Evolutionary conservation across 2,797 vertebrate species (phyloP).

Genomic region (Gambelia wislizenii): DNA sequence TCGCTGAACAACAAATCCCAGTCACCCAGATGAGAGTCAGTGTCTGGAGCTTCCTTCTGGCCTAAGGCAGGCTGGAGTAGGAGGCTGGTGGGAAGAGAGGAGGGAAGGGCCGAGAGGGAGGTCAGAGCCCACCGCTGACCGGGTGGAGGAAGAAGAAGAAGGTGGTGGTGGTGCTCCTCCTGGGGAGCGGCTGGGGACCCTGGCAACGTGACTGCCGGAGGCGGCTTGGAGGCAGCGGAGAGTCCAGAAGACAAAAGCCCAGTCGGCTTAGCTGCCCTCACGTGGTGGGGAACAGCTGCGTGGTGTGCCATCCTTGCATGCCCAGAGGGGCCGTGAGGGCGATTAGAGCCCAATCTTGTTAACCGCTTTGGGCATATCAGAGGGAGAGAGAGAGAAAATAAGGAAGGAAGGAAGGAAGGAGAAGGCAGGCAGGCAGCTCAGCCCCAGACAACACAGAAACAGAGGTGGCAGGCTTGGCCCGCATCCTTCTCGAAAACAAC

Average conservation of each 20-base stretch:
- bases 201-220: background rate
- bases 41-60: background rate
- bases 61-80: accelerated
- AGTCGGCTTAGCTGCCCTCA: background rate
- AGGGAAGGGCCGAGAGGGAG: background rate
- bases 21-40: background rate
- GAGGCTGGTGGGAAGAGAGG: background rate
- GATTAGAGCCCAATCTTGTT: constrained; percentile 67
- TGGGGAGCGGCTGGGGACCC: accelerated
- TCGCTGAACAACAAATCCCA: too few species aligned
- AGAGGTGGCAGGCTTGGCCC: too few species aligned
- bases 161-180: too few species aligned
- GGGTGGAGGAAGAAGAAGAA: background rate
- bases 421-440: background rate
- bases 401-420: background rate
- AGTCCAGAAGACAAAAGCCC: background rate
- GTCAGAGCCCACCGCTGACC: background rate
- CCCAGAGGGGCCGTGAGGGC: background rate
- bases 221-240: accelerated
- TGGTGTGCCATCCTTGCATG: background rate
- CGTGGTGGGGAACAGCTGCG: constrained; percentile 23
- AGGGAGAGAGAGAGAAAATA: accelerated
- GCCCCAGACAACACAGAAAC: too few species aligned
- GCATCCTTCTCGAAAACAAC: too few species aligned
- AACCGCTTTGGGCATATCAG: constrained; percentile 49